phyloP scores from a whole-genome alignment of 2,888 invertebrate species.

The Rhingia campestris region DNA sequence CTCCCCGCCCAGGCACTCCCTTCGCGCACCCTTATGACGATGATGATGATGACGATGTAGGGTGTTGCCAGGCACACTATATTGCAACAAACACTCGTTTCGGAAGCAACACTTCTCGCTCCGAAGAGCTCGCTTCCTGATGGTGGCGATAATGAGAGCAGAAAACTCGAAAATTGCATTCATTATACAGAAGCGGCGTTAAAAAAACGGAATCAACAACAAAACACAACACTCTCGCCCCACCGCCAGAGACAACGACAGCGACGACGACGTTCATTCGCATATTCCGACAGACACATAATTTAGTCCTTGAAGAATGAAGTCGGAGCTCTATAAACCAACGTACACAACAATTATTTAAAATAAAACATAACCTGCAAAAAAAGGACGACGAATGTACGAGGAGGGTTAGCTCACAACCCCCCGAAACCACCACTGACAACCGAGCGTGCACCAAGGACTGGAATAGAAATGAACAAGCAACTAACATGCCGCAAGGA shows the following conservation, averaged over 20 bases:
- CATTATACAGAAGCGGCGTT: conserved; percentile 77
- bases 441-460: too few species aligned
- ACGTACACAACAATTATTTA: conserved; percentile 72
- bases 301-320: conserved; percentile 72
- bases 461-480: conserved; percentile 69
- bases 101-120: conserved; percentile 68
- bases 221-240: conserved; percentile 12
- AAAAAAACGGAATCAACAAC: conserved; percentile 26
- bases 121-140: conserved; percentile 73
- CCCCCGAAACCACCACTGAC: too few species aligned
- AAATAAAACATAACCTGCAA: conserved; percentile 70
- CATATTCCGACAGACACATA: conserved; percentile 69
- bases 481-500: conserved; percentile 73
- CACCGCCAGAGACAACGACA: conserved; percentile 7
- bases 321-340: conserved; percentile 65
- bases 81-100: conserved; percentile 48
- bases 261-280: conserved; percentile 58
- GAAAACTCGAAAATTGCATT: conserved; percentile 80
- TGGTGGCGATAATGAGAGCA: conserved; percentile 78
- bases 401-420: neutral
- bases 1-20: neutral
- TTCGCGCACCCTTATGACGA: neutral
- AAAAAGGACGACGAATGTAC: conserved; percentile 49
- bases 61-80: conserved; percentile 62
- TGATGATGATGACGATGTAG: conserved; percentile 29